These are phyloP conservation scores for Callionymus lyra DNA, from an alignment of 2,113 vertebrate genomes.

Conservation along the genomic window DNA sequence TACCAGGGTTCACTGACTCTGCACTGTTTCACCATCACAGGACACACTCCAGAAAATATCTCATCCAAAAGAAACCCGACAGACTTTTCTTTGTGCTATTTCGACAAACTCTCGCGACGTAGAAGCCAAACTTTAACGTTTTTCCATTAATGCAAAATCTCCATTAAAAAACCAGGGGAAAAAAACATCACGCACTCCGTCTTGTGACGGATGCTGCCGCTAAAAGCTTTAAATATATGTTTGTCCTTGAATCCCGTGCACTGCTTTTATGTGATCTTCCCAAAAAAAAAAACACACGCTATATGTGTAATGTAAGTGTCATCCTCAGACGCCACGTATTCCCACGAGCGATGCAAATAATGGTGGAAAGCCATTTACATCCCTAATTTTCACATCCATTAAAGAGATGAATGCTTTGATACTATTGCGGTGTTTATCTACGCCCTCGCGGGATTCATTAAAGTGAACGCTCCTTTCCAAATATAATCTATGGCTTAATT, in stretches of 20 bases:
- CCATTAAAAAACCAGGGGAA: conserved; percentile 9
- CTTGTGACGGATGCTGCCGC: conserved; percentile 20
- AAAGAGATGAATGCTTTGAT: conserved; percentile 97
- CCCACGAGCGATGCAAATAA: conserved; percentile 69
- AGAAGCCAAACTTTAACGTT: no score
- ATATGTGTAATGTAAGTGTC: conserved; percentile 65
- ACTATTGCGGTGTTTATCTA: conserved; percentile 89
- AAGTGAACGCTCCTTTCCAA: conserved; percentile 92
- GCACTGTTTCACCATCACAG: conserved; percentile 61
- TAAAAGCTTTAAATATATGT: conserved; percentile 36
- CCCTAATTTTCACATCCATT: conserved; percentile 89
- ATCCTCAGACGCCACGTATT: conserved; percentile 67
- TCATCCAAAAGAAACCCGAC: conserved; percentile 34
- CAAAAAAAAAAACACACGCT: conserved; percentile 45
- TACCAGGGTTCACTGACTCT: conserved; percentile 69
- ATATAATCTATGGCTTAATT: conserved; percentile 99
- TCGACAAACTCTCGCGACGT: no score
- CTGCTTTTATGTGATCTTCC: conserved; percentile 29
- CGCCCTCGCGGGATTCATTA: conserved; percentile 91
- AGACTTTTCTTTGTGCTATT: no score
- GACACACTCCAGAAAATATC: conserved; percentile 50
- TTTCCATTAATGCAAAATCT: no score
- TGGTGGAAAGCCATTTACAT: conserved; percentile 83
- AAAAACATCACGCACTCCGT: conserved; percentile 2
- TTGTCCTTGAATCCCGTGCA: conserved; percentile 55